Base-by-base conservation (phyloP, 64 coral and sea anemone species). In the Orbicella faveolata region DNA sequence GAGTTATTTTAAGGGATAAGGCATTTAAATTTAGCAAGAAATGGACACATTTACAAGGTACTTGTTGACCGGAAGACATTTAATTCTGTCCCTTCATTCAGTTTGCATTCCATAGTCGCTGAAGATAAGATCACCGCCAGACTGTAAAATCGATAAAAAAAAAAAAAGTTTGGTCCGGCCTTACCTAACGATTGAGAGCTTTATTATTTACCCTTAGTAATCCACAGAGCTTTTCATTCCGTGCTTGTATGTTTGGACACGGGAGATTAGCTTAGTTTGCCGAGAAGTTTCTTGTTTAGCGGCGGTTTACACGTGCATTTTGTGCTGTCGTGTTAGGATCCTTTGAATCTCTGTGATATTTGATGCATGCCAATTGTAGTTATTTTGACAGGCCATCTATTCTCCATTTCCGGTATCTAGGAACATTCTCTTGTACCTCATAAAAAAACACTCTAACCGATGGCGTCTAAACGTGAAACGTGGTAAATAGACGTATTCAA, bases 311-410 rank as follows among this genome's bases (percentile, higher is more conserved):
- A 36, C 63, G 44, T 21, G 36, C 80, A 66, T 67, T 67, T 68
- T 67, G 59, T 34, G 5, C 65, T 66, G 64, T 85, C 41, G 65
- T 73, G 82, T 73, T 72, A 16, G 39, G 39, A 52, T 37, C 64
- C 35, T 70, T 85, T 72, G 65, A 70, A 72, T 20, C 36, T 70
- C 65, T 73, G 82, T 52, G 82, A 85, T 85, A 85, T 85, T 72
- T 85, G 82, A 85, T 85, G 82, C 82, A 66, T 85, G 82, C 82
- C 82, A 52, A 52, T 85, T 85, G 64, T 51, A 11, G 82, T 85
- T 52, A 85, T 72, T 69, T 72, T 85, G 82, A 85, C 82, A 85
- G 82, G 36, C 82, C 82, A 85, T 85, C 82, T 52, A 85, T 72
- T 33, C 65, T 72, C 82, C 34, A 72, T 85, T 85, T 85, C 82